Conservation (phyloP, 2,888 invertebrate species). For the Halictus quadricinctus region DNA sequence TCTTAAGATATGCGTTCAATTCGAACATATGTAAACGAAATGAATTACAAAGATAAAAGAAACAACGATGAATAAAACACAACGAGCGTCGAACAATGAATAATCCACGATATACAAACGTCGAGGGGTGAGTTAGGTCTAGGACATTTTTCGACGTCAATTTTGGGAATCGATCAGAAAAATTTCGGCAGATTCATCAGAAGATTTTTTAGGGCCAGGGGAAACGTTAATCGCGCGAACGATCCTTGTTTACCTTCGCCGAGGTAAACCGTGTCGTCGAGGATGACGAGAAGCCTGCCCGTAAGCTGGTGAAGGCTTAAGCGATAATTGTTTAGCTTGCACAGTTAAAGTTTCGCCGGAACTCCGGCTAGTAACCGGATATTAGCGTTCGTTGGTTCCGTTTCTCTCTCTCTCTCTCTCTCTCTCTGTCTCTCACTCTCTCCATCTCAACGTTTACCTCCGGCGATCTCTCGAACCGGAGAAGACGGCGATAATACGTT, state of each 20-base stretch:
- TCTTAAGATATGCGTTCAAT: no score
- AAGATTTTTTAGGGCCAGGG: not conserved
- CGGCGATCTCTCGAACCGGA: not conserved
- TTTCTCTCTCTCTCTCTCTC: conserved; percentile 8
- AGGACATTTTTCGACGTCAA: not conserved
- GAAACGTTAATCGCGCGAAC: conserved; percentile 53
- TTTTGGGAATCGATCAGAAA: not conserved
- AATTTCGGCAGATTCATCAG: not conserved
- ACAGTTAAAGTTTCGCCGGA: conserved; percentile 64
- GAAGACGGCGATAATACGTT: conserved; percentile 67
- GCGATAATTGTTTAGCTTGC: conserved; percentile 67
- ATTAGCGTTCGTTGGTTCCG: conserved; percentile 61
- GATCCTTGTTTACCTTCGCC: conserved; percentile 32
- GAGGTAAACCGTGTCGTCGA: conserved; percentile 39
- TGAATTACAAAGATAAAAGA: no score
- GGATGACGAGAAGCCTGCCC: conserved; percentile 40
- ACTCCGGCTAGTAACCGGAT: conserved; percentile 60
- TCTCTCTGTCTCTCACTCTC: not conserved
- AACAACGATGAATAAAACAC: not conserved
- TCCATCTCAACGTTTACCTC: not conserved
- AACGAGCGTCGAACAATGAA: not conserved
- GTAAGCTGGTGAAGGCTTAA: conserved; percentile 60
- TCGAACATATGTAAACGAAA: no score
- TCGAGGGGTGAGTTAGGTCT: not conserved
- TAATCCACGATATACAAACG: no score